Percentiles rank a stretch among this genome's conserved stretches.
Evolutionary conservation across 1,140 invertebrate species (phyloP).

Genomic region (Anthonomus grandis): DNA sequence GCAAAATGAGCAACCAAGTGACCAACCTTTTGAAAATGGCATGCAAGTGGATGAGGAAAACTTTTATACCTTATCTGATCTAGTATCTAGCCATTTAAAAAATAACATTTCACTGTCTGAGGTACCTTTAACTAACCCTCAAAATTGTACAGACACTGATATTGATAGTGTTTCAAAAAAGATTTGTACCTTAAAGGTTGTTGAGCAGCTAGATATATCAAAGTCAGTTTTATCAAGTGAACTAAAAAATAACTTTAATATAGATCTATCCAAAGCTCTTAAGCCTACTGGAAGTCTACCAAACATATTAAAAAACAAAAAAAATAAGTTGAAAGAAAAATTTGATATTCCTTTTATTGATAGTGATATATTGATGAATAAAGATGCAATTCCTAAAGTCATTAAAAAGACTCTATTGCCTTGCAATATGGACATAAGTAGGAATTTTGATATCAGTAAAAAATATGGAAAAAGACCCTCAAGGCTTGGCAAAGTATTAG

Average conservation of each 20-base stretch:
- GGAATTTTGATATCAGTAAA: slow-evolving; percentile 13
- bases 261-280: slow-evolving; percentile 40
- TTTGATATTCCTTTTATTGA: slow-evolving; percentile 41
- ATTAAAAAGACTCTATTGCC: slow-evolving; percentile 15
- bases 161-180: slow-evolving; percentile 18
- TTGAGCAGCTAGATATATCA: neutral
- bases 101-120: slow-evolving; percentile 15
- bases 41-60: no score
- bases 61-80: slow-evolving; percentile 27
- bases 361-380: slow-evolving; percentile 28
- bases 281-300: slow-evolving; percentile 27
- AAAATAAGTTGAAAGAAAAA: slow-evolving; percentile 27
- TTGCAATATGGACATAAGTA: slow-evolving; percentile 45
- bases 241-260: slow-evolving; percentile 27
- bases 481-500: slow-evolving; percentile 54
- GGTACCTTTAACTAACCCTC: neutral
- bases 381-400: neutral
- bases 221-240: neutral
- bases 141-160: neutral
- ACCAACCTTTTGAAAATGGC: no score
- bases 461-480: slow-evolving; percentile 42
- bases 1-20: no score
- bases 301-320: slow-evolving; percentile 24
- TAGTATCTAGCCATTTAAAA: slow-evolving; percentile 34
- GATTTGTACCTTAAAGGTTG: neutral